A percentile compares a stretch with the other conserved stretches of the same genome.
Evolutionary conservation across 1,140 invertebrate species (phyloP).

Genomic region (Phymorhynchus buccinoides): DNA sequence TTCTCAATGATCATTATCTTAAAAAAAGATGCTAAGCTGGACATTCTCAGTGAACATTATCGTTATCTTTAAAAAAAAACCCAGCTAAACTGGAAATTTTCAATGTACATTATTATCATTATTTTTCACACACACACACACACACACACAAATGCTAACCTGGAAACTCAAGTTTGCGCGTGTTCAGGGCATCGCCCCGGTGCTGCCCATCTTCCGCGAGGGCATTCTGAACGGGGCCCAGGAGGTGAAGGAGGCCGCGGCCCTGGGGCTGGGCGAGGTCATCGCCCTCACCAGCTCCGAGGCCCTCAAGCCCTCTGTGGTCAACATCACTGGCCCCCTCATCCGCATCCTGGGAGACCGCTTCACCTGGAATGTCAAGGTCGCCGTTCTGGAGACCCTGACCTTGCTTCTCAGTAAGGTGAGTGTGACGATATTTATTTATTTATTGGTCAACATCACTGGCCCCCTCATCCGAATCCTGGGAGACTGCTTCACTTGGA

Average conservation of each 20-base stretch:
- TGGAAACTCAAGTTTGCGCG: too few species aligned
- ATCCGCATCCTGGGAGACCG: constrained; percentile 97
- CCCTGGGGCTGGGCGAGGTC: constrained; percentile 93
- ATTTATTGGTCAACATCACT: constrained; percentile 89
- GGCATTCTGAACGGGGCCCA: constrained; percentile 94
- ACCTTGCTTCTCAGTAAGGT: constrained; percentile 85
- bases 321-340: constrained; percentile 96
- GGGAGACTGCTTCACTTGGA: constrained; percentile 93
- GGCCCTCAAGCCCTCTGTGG: constrained; percentile 93
- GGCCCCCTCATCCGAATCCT: constrained; percentile 97
- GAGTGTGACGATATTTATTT: not conserved
- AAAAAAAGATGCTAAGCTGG: too few species aligned
- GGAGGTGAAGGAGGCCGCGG: constrained; percentile 95
- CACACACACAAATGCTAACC: too few species aligned
- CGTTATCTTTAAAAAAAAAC: too few species aligned
- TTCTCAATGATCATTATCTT: too few species aligned
- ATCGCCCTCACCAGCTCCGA: constrained; percentile 83
- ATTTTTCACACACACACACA: too few species aligned
- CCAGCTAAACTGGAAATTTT: too few species aligned
- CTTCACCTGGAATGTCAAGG: constrained; percentile 93
- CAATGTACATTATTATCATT: too few species aligned
- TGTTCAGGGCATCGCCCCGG: constrained; percentile 87
- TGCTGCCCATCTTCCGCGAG: constrained; percentile 95
- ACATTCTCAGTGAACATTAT: too few species aligned
- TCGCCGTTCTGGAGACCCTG: constrained; percentile 94